Base-by-base conservation (phyloP, 2,797 vertebrate species). In the Lerista edwardsae region DNA sequence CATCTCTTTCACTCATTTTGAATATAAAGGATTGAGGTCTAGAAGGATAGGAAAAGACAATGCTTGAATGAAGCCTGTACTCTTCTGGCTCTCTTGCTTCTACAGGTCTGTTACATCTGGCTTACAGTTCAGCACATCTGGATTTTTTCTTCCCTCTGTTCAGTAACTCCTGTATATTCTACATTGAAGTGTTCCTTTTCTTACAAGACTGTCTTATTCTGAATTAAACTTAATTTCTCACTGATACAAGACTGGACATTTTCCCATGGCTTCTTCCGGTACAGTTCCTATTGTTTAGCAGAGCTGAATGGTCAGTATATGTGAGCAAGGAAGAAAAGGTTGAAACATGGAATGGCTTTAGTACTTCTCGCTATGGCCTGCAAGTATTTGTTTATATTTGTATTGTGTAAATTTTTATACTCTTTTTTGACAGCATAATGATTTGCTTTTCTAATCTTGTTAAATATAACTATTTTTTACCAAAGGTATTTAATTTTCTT, bases 381-480 rank as follows among this genome's bases (percentile, higher is more conserved):
- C 88, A 86, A 93, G 80, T 90, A 79, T 71, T 93, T 87, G 93
- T 94, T 93, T 92, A 85, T 94, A 91, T 94, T 95, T 94, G 93
- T 91, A 94, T 94, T 14, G 93, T 97, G 96, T 96, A 97, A 95
- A 97, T 97, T 97, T 96, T 97, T 96, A 96, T 96, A 96, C 92
- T 95, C 95, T 95, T 87, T 79, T 95, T 96, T 95, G 94, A 95
- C 88, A 85, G 89, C 94, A 96, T 96, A 96, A 95, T 95, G 94
- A 94, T 96, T 96, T 95, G 93, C 95, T 95, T 97, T 96, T 96
- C 95, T 96, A 96, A 96, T 95, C 95, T 95, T 96, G 96, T 97
- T 96, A 96, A 96, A 96, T 96, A 94, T 96, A 96, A 96, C 96
- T 96, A 96, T 97, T 97, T 86, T 97, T 97, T 97, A 96, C 96